Percentiles rank a stretch among this genome's conserved stretches.
Conservation (phyloP, 2,113 vertebrate genomes). For the Ia io region DNA sequence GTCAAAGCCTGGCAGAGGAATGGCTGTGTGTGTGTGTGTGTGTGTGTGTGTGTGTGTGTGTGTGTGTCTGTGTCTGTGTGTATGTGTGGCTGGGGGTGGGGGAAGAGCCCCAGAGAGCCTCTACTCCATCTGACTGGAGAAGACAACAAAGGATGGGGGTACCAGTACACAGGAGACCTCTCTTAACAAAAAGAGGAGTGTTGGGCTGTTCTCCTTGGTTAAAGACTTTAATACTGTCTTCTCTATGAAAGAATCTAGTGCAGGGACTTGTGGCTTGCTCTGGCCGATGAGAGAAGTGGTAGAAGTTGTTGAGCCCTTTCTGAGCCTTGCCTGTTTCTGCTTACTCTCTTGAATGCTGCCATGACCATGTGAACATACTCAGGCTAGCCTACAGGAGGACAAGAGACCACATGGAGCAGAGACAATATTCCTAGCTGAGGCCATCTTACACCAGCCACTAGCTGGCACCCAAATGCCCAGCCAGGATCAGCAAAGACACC, state of each 20-base stretch:
- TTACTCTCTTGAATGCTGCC: background rate
- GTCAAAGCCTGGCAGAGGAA: background rate
- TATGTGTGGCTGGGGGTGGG: background rate
- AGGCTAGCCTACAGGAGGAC: background rate
- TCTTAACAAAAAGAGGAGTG: background rate
- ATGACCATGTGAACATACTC: background rate
- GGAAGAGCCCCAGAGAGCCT: background rate
- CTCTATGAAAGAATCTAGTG: background rate
- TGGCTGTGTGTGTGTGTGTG: background rate
- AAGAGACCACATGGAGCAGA: background rate
- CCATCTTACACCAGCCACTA: background rate
- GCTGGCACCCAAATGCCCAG: background rate
- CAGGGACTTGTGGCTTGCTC: background rate
- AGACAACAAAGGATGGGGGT: background rate
- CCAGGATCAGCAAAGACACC: background rate
- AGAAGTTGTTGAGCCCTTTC: background rate
- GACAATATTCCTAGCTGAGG: background rate
- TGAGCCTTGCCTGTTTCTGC: background rate
- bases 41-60: background rate
- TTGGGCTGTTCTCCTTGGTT: background rate
- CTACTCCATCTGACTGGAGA: background rate
- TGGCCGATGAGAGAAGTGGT: background rate
- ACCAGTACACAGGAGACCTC: background rate
- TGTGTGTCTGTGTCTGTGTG: too few relatives aligned
- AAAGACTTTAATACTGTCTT: background rate